These are phyloP conservation scores for Melolontha melolontha DNA, from an alignment of 2,888 invertebrate species.

Conservation along the genomic window DNA sequence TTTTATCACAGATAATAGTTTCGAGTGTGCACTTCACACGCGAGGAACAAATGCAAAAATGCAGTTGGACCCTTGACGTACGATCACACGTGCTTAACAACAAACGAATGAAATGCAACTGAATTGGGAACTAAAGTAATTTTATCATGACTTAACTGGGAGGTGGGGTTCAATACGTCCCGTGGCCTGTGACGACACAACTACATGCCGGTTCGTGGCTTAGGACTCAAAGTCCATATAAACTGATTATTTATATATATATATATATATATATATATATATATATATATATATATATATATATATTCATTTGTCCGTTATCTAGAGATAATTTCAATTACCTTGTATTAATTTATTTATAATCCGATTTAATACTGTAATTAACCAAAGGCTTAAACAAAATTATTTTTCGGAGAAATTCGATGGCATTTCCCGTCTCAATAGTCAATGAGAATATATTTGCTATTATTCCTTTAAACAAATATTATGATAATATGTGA, in stretches of 20 bases:
- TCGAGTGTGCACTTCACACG: constrained; percentile 24
- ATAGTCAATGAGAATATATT: no score
- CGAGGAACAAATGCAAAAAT: not conserved
- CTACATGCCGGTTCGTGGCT: constrained; percentile 5
- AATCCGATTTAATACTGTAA: no score
- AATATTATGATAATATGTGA: no score
- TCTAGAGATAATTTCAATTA: constrained; percentile 12
- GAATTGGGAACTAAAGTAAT: constrained; percentile 26
- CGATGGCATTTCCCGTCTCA: no score
- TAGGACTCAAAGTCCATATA: constrained; percentile 16
- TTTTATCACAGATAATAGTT: constrained; percentile 24
- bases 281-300: constrained; percentile 18
- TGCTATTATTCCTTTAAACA: no score
- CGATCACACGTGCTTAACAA: not conserved
- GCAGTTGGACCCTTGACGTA: not conserved
- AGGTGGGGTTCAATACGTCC: constrained; percentile 20
- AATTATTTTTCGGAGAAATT: no score
- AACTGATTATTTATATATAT: not conserved
- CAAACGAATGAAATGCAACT: constrained; percentile 22
- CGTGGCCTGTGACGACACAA: constrained; percentile 28
- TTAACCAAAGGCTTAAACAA: no score
- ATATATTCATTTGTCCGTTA: constrained; percentile 1
- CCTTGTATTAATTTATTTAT: constrained; percentile 5
- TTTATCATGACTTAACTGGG: constrained; percentile 26
- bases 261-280: constrained; percentile 8